Base-by-base conservation (phyloP, 1,140 invertebrate genomes). In the Oreohelix idahoensis region DNA sequence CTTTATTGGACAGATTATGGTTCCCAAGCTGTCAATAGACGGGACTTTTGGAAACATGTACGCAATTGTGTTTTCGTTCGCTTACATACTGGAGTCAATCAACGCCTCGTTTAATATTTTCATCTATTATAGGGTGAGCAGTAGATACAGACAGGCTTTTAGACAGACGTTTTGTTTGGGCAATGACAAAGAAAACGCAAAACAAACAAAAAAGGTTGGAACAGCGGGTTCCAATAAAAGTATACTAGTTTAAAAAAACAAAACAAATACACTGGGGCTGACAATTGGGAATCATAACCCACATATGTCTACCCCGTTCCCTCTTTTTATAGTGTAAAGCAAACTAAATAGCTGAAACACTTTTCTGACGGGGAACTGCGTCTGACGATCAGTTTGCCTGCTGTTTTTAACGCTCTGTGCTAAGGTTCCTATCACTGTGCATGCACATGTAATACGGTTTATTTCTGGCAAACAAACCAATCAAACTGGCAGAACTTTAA, bases 71-170 rank as follows among this genome's bases (percentile, higher is more conserved):
- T 79, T 66, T 39, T 79, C 77, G 13, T 79, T 79, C n/a, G 77
- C 38, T 38, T 69, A 79, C 32, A 69, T 79, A 8, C 77, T 79
- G 29, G 77, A 66, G 36, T 38, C 51, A 26, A 79, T 53, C 53
- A 79, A 79, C 63, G 49, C 77, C 4, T 51, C 77, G 13, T 38
- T 79, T 15, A 79, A 79, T 32, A 79, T 79, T 20, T 79, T 79
- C 77, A 79, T 79, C n/a, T 79, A 79, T 53, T 79, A 79, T 39
- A 69, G 29, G 29, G 32, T 79, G 58, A 79, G 77, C 39, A 58
- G 49, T n/a, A 42, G 38, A 10, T 79, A 79, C 77, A 36, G 77
- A 23, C 38, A 39, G 23, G 77, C 39, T 10, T 79, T 79, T n/a
- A 42, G 38, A 10, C 0, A 79, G 15, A n/a, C 45, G 0, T 66